Base-by-base conservation (phyloP, 2,888 invertebrate species). In the Poecilobothrus nobilitatus region DNA sequence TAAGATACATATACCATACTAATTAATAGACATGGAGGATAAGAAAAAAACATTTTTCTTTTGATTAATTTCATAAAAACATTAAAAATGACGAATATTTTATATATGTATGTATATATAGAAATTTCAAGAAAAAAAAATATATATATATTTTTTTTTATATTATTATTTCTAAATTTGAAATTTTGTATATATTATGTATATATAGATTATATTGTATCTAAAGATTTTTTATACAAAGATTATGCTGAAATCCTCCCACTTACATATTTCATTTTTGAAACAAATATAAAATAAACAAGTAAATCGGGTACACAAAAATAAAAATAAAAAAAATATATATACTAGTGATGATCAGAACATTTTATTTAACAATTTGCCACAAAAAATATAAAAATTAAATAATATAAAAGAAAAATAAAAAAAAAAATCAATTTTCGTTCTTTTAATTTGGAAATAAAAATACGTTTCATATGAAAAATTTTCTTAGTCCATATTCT, bases 401-500 rank as follows among this genome's bases (percentile, higher is more conserved):
- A 27, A 27, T 4, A 27, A 27, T 4, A 27, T 4, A 27, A 27
- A 27, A 27, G 5, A 27, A 27, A 27, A 27, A 27, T 27, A n/a
- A n/a, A n/a, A n/a, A n/a, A n/a, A 27, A 27, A 27, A 27, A 27
- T 27, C 27, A 41, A 20, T 62, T 62, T 64, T 64, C 15, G 18
- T 64, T 64, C 5, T 64, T 34, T 34, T 27, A 37, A 37, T 20
- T 65, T 33, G 37, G 21, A 15, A 22, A 65, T 65, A 65, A 65
- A 65, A 20, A 65, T 37, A 65, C 18, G n/a, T 6, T 9, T 65
- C 8, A 37, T 34, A 37, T 65, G 8, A 65, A 18, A 65, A 18
- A 27, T 34, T 34, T 4, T 34, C 20, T 65, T 65, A 65, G 65
- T 65, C 65, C 20, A 34, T 15, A 33, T 20, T n/a, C n/a, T 33